Conservation (phyloP, 2,113 vertebrate genomes). For the Ictidomys tridecemlineatus region DNA sequence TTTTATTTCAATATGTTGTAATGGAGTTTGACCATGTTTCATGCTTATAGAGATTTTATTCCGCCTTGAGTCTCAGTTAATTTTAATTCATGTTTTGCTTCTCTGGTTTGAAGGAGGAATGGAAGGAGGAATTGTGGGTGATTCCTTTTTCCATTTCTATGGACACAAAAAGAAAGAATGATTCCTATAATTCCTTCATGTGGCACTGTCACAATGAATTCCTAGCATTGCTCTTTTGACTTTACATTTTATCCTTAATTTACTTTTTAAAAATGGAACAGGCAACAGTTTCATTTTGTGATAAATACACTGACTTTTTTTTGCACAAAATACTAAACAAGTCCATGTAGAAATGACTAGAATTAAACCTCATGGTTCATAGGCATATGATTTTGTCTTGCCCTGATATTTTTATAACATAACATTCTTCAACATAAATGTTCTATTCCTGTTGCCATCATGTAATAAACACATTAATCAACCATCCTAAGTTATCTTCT, state of each 20-base stretch:
- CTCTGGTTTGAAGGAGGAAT: constrained; percentile 23
- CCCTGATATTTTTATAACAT: constrained; percentile 7
- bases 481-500: neutral
- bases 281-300: constrained; percentile 36
- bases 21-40: constrained; percentile 75
- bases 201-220: neutral
- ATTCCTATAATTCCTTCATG: neutral
- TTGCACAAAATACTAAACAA: constrained; percentile 43
- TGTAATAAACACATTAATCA: constrained; percentile 23
- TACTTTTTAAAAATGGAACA: constrained; percentile 31
- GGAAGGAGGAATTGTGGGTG: constrained; percentile 42
- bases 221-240: neutral
- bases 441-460: constrained; percentile 40
- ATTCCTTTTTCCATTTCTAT: constrained; percentile 66
- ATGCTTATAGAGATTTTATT: constrained; percentile 10
- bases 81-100: constrained; percentile 65
- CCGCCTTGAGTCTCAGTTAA: constrained; percentile 27
- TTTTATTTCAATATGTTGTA: constrained; percentile 58
- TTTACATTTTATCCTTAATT: neutral
- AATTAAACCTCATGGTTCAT: constrained; percentile 20
- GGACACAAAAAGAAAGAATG: neutral
- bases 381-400: constrained; percentile 54
- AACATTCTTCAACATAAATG: constrained; percentile 30
- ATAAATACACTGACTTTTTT: neutral
- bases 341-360: neutral